A percentile compares a stretch with the other conserved stretches of the same genome.
Conservation (phyloP, 2,113 vertebrate genomes). For the Oenanthe melanoleuca region DNA sequence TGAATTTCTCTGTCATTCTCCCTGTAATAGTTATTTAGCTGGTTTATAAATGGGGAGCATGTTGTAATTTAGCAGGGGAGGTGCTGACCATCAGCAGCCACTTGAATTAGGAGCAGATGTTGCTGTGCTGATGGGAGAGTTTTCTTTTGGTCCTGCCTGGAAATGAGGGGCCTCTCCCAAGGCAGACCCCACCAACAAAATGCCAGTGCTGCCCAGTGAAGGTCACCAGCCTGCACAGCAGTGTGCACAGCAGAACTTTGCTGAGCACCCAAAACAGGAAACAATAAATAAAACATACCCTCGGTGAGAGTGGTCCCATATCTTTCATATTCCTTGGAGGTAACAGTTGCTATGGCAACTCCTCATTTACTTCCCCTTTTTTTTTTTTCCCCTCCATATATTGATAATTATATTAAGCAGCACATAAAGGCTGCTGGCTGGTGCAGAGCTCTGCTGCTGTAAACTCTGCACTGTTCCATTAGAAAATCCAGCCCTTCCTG, state of each 20-base stretch:
- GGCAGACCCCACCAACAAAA: neutral
- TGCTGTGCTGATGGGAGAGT: neutral
- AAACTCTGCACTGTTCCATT: neutral
- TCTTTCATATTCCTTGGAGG: conserved; percentile 33
- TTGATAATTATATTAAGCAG: conserved; percentile 58
- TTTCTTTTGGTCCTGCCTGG: neutral
- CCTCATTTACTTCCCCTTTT: conserved; percentile 38
- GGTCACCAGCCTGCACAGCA: neutral
- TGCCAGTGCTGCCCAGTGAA: neutral
- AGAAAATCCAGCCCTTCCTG: neutral
- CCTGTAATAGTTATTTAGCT: neutral
- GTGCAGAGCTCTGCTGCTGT: neutral
- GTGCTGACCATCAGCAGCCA: conserved; percentile 42
- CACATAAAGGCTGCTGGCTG: neutral
- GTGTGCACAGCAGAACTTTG: neutral
- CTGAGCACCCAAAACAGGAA: neutral
- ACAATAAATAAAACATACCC: conserved; percentile 40
- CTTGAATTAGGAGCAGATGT: conserved; percentile 13
- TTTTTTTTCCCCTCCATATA: neutral
- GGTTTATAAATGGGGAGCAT: neutral
- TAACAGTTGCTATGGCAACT: conserved; percentile 59
- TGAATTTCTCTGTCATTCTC: neutral
- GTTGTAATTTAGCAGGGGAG: neutral
- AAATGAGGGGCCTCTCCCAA: neutral
- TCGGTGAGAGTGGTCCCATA: neutral